Percentiles rank a stretch among this genome's conserved stretches.
phyloP scores from a whole-genome alignment of 2,888 invertebrate species.

The Carpatolechia fugitivella region DNA sequence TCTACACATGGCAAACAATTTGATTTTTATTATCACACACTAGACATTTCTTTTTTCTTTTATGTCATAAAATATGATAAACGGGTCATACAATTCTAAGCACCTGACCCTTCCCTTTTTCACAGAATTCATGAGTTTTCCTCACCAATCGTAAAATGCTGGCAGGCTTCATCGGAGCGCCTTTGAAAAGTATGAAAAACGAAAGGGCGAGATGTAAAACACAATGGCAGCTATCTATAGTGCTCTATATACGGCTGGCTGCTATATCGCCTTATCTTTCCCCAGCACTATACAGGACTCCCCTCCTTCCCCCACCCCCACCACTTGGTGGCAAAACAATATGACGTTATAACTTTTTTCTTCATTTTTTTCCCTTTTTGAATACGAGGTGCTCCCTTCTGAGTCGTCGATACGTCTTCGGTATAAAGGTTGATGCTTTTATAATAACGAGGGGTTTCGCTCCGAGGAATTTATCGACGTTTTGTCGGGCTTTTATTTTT shows the following conservation, averaged over 20 bases:
- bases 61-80: too few species aligned
- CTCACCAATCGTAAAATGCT: constrained; percentile 5
- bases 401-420: constrained; percentile 58
- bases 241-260: constrained; percentile 51
- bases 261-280: constrained; percentile 68
- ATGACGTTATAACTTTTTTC: constrained; percentile 79
- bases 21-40: too few species aligned
- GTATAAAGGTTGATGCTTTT: constrained; percentile 52
- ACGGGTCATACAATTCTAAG: too few species aligned
- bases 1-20: too few species aligned
- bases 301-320: constrained; percentile 41
- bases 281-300: constrained; percentile 67
- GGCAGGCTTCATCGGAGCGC: constrained; percentile 44
- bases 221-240: constrained; percentile 43
- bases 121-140: neutral
- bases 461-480: neutral
- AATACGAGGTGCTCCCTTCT: constrained; percentile 63
- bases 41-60: too few species aligned
- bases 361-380: constrained; percentile 74
- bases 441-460: constrained; percentile 18
- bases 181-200: constrained; percentile 57
- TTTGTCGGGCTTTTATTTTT: constrained; percentile 7
- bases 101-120: neutral
- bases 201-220: constrained; percentile 52
- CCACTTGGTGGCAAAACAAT: constrained; percentile 76